Evolutionary conservation across 1,140 invertebrate species (phyloP), one percentile per base, ranked within the genome.

Genomic region (Lepidurus couesii): DNA sequence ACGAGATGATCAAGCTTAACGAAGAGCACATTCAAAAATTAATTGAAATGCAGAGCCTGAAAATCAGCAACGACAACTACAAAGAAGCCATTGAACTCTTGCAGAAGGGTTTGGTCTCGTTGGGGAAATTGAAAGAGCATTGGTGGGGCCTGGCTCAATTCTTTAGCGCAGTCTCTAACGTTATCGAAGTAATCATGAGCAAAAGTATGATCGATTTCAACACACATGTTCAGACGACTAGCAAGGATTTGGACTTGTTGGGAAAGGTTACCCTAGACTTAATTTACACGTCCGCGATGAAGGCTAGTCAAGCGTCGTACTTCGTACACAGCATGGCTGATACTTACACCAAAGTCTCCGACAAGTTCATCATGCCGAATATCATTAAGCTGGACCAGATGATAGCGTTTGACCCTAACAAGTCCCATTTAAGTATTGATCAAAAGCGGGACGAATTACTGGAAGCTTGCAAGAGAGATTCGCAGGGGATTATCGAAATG

Each of bases 291-390:
- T 74, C 42, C 13, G 78, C 74, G 16, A 24, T 79, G 42, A 79
- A 79, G 26, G 78, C 78, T 3, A 74, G 42, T 43, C 78, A 79
- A 24, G 78, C 78, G n/a, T 43, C 78, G 8, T 79, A 73, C 10
- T 24, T 75, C 34, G 78, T 79, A n/a, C 43, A 79, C 42, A 44
- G 75, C 78, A 75, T 79, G 74, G 78, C 78, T 26, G 44, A 44
- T 24, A 74, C 44, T 45, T 79, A 79, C 43, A 74, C 73, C 3
- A 42, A 75, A 24, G 78, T 79, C 16, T 79, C 78, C 8, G 43
- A 75, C 16, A 42, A 75, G 21, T 79, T 44, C 78, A 79, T 79
- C 78, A 75, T 79, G 73, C 73, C 73, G 3, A 43, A 44, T 44
- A 47, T 79, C 5, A 42, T 43, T 1, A 74, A 42, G 21, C n/a